A percentile compares a stretch with the other conserved stretches of the same genome.
These are phyloP conservation scores for Hydra vulgaris DNA, from an alignment of 30 jellyfish, hydroid and myxozoan species.

Conservation along the genomic window DNA sequence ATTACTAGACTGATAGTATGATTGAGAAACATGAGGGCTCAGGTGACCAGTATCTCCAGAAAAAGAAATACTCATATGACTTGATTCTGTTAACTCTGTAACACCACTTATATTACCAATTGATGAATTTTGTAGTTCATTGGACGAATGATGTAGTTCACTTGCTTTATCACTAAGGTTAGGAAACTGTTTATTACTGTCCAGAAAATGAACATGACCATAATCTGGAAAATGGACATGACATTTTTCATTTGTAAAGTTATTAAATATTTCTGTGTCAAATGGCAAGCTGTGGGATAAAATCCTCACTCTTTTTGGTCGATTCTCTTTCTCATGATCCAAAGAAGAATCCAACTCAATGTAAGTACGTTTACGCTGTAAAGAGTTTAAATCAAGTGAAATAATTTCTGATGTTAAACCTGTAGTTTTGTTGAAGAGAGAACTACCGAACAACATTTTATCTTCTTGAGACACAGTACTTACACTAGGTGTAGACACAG, in stretches of 20 bases:
- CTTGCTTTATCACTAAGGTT: not conserved
- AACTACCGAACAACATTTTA: not conserved
- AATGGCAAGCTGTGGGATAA: constrained; percentile 27
- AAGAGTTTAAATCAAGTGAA: not conserved
- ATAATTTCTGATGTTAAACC: constrained; percentile 11
- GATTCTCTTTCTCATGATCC: not conserved
- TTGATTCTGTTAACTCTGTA: constrained; percentile 52
- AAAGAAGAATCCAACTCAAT: not conserved
- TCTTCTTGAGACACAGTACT: not conserved
- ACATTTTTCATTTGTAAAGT: not conserved
- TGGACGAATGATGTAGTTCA: not conserved
- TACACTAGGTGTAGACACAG: not conserved
- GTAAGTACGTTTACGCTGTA: not conserved
- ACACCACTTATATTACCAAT: constrained; percentile 71
- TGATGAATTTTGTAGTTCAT: not conserved
- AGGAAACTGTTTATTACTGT: not conserved
- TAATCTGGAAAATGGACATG: not conserved
- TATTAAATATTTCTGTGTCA: constrained; percentile 6
- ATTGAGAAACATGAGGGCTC: constrained; percentile 1
- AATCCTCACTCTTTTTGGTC: constrained; percentile 18
- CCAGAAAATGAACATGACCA: not conserved
- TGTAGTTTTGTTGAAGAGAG: not conserved
- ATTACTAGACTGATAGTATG: not conserved
- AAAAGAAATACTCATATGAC: constrained; percentile 40
- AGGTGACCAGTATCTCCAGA: not conserved